A percentile compares a stretch with the other conserved stretches of the same genome.
These are phyloP conservation scores for Rhabdophis nuchalis DNA, from an alignment of 2,797 vertebrate genomes.

Conservation along the genomic window DNA sequence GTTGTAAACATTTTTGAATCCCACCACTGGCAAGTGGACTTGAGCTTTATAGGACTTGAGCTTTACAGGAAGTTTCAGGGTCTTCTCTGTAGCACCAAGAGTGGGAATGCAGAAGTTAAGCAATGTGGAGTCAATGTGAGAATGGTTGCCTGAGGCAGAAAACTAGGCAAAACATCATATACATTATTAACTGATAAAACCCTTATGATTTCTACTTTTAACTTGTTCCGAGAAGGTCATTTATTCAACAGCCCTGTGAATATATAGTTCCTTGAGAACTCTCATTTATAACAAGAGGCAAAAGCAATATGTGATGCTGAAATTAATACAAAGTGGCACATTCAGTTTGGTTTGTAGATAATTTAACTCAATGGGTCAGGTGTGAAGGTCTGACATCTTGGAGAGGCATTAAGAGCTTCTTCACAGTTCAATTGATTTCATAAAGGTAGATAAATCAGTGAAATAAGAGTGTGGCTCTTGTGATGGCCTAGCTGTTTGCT, in stretches of 20 bases:
- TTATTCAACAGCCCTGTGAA: constrained; percentile 37
- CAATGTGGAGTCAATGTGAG: neutral
- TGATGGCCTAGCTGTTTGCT: neutral
- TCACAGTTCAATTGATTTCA: constrained; percentile 24
- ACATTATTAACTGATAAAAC: neutral
- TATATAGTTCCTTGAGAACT: constrained; percentile 38
- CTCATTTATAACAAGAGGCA: constrained; percentile 5
- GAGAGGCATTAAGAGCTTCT: neutral
- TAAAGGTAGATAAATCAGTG: neutral
- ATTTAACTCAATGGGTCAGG: constrained; percentile 9
- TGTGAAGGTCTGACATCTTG: neutral
- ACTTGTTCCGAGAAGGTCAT: constrained; percentile 31
- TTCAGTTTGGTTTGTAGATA: neutral
- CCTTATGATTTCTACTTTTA: neutral
- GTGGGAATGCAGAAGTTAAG: neutral
- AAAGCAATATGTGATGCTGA: neutral
- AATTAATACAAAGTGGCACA: neutral
- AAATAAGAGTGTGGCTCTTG: constrained; percentile 10
- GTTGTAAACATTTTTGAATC: too few relatives aligned
- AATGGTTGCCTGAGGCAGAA: neutral
- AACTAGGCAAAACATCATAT: neutral
- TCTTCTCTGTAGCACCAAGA: neutral
- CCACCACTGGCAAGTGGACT: neutral
- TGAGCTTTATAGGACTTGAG: neutral
- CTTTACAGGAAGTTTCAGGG: neutral